Conservation (phyloP, 2,797 vertebrate genomes). For the Clarias fuscus region DNA sequence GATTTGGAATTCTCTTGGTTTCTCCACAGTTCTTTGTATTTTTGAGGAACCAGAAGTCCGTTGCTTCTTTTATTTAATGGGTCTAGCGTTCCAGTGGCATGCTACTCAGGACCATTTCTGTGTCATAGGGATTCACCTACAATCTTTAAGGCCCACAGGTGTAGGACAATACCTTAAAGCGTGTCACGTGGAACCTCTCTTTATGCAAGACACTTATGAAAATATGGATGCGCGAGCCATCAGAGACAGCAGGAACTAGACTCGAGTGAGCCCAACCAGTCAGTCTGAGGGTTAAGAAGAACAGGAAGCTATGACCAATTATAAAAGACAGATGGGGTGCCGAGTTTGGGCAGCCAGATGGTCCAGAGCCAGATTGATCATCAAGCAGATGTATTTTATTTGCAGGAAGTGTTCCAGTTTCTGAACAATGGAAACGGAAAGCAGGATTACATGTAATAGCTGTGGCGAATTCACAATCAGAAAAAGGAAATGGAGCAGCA, state of each 20-base stretch:
- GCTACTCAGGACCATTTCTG: too few species aligned
- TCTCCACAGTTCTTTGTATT: neutral
- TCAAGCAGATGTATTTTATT: neutral
- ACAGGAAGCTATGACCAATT: neutral
- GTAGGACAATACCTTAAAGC: neutral
- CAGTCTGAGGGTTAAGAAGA: neutral
- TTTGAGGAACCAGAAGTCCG: too few species aligned
- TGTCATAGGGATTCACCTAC: neutral
- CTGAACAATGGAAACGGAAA: neutral
- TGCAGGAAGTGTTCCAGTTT: neutral
- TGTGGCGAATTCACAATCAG: slow-evolving; percentile 3
- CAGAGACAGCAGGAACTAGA: neutral
- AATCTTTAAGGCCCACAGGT: neutral
- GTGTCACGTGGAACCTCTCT: neutral
- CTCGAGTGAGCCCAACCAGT: neutral
- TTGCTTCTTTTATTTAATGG: neutral
- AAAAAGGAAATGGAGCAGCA: neutral
- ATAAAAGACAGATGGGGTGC: neutral
- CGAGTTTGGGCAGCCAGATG: neutral
- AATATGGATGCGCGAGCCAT: neutral
- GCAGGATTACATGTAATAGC: neutral
- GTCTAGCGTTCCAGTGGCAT: neutral
- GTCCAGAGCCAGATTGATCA: too few species aligned
- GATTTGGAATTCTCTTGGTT: neutral
- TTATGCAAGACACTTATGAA: neutral